Conservation (phyloP, 2,888 invertebrate species). For the Melikaiella ostensackeni region DNA sequence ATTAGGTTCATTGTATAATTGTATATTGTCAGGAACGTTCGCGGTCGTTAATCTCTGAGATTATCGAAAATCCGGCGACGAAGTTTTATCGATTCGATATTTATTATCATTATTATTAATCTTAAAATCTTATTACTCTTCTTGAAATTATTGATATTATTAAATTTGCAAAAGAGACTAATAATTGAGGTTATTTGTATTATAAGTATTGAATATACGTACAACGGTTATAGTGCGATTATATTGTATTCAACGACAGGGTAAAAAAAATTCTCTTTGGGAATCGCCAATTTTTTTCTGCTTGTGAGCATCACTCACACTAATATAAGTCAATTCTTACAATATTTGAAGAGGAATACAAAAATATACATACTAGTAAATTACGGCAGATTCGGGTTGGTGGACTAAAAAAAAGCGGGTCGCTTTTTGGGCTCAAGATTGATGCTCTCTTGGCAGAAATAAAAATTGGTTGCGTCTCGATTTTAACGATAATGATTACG, state of each 20-base stretch:
- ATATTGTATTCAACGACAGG: slow-evolving; percentile 76
- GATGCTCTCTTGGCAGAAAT: slow-evolving; percentile 13
- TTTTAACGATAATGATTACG: slow-evolving; percentile 35
- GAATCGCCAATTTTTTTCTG: slow-evolving; percentile 71
- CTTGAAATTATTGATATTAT: slow-evolving; percentile 46
- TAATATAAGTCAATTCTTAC: slow-evolving; percentile 58
- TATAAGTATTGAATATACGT: slow-evolving; percentile 51
- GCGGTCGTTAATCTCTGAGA: slow-evolving; percentile 8
- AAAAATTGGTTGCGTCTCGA: neutral
- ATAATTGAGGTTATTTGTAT: slow-evolving; percentile 44
- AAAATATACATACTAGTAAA: slow-evolving; percentile 20
- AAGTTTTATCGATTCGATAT: slow-evolving; percentile 34
- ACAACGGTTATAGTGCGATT: slow-evolving; percentile 65
- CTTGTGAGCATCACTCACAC: slow-evolving; percentile 56
- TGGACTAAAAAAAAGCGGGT: slow-evolving; percentile 8
- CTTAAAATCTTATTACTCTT: slow-evolving; percentile 53
- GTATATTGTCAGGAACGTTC: slow-evolving; percentile 7
- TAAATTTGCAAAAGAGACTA: slow-evolving; percentile 32
- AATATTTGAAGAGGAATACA: slow-evolving; percentile 49
- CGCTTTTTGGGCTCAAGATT: slow-evolving; percentile 33
- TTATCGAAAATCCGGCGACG: neutral
- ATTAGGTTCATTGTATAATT: slow-evolving; percentile 15
- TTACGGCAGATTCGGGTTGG: slow-evolving; percentile 43
- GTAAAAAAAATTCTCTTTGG: slow-evolving; percentile 69
- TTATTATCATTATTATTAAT: slow-evolving; percentile 52